phyloP scores from a whole-genome alignment of 2,888 invertebrate species.

The Listrodromus nycthemerus region DNA sequence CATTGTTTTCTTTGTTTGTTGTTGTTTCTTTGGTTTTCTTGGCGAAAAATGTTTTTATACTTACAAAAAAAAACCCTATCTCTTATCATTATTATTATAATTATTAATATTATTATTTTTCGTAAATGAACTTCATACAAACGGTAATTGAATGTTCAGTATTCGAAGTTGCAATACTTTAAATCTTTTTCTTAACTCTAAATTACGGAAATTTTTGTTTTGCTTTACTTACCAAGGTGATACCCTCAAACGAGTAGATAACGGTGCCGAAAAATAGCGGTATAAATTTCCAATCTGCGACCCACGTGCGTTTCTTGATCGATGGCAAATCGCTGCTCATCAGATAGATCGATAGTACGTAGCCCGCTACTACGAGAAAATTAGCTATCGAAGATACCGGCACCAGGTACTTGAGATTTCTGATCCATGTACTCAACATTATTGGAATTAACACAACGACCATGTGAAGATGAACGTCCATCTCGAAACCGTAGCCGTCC shows the following conservation, averaged over 20 bases:
- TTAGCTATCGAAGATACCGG: slow-evolving; percentile 93
- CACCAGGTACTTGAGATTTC: slow-evolving; percentile 91
- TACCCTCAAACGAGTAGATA: slow-evolving; percentile 98
- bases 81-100: slow-evolving; percentile 27
- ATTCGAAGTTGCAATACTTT: neutral
- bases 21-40: slow-evolving; percentile 30
- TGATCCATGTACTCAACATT: slow-evolving; percentile 90
- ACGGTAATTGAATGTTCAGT: neutral
- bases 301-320: slow-evolving; percentile 86
- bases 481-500: slow-evolving; percentile 87
- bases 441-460: slow-evolving; percentile 90
- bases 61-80: slow-evolving; percentile 20
- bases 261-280: slow-evolving; percentile 98
- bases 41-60: slow-evolving; percentile 10
- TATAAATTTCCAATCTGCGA: slow-evolving; percentile 87
- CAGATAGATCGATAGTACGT: slow-evolving; percentile 91
- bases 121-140: neutral
- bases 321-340: slow-evolving; percentile 90
- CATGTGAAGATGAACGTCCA: slow-evolving; percentile 91
- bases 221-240: slow-evolving; percentile 90
- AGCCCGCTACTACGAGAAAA: slow-evolving; percentile 90
- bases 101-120: neutral
- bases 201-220: slow-evolving; percentile 3
- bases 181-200: neutral
- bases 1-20: slow-evolving; percentile 62